phyloP scores from a whole-genome alignment of 2,888 invertebrate species.

The Zygogramma bicolorata region DNA sequence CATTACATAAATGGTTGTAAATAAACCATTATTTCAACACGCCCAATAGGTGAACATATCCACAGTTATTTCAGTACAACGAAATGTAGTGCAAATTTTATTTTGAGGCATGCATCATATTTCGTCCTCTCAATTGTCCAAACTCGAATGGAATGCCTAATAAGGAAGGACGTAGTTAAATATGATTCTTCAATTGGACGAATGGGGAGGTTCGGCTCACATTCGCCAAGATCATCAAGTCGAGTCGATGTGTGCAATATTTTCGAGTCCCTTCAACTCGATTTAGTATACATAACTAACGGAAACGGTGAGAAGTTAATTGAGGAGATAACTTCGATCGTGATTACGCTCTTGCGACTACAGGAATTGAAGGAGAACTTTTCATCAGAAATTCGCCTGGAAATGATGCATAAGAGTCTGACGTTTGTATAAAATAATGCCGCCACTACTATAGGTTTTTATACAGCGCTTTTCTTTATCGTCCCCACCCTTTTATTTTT shows the following conservation, averaged over 20 bases:
- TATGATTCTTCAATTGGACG: constrained; percentile 34
- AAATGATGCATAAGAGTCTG: background rate
- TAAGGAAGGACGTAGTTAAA: constrained; percentile 36
- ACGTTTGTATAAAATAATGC: too few species aligned
- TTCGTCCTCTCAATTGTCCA: constrained; percentile 17
- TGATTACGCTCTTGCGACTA: background rate
- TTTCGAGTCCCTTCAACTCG: background rate
- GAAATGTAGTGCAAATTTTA: constrained; percentile 11
- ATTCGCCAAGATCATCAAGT: constrained; percentile 10
- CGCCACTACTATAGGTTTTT: too few species aligned
- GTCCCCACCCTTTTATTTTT: too few species aligned
- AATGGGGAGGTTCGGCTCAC: constrained; percentile 28
- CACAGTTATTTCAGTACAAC: background rate
- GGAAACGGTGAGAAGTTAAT: background rate
- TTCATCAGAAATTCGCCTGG: too few species aligned
- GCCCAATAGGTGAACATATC: too few species aligned
- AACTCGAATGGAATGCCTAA: constrained; percentile 27
- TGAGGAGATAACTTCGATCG: background rate
- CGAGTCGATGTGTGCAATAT: background rate
- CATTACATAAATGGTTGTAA: too few species aligned
- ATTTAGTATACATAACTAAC: background rate
- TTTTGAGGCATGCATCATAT: constrained; percentile 13
- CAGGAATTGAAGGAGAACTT: background rate
- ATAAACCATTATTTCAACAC: too few species aligned
- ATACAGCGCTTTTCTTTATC: too few species aligned